Conservation (phyloP, 2,888 invertebrate species). For the Portevinia maculata region DNA sequence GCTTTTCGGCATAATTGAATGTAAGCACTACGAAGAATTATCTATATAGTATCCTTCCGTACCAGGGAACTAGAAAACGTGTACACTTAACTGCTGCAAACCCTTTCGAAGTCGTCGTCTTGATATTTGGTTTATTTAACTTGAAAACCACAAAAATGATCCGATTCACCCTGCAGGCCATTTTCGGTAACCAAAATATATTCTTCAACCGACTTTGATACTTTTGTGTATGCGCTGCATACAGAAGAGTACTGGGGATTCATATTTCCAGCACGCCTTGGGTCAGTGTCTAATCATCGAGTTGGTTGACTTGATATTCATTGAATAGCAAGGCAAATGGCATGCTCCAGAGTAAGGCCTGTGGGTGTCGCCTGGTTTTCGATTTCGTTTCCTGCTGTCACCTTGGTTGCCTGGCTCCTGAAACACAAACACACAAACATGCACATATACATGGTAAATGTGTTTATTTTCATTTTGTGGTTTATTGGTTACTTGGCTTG, state of each 20-base stretch:
- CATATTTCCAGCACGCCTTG: constrained; percentile 25
- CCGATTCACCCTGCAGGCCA: constrained; percentile 33
- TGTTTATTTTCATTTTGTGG: constrained; percentile 61
- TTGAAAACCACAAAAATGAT: constrained; percentile 58
- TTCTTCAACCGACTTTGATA: not conserved
- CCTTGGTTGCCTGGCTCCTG: constrained; percentile 8
- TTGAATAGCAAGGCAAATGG: constrained; percentile 27
- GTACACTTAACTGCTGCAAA: not conserved
- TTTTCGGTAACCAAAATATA: constrained; percentile 36
- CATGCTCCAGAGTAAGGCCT: constrained; percentile 4
- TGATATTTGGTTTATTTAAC: constrained; percentile 46
- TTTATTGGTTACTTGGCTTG: constrained; percentile 63
- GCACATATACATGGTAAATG: constrained; percentile 2
- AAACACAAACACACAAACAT: not conserved
- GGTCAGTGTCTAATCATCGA: constrained; percentile 58
- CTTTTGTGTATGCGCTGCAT: not conserved
- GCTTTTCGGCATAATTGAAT: constrained; percentile 3
- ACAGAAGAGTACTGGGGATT: constrained; percentile 1
- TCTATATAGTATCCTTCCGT: not conserved
- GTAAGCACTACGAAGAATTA: no score
- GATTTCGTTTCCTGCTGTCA: not conserved
- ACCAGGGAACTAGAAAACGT: not conserved
- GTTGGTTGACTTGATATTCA: constrained; percentile 66
- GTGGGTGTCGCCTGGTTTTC: not conserved
- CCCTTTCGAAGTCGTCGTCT: not conserved